phyloP scores from a whole-genome alignment of 2,888 invertebrate genomes.

The Aleiodes testaceus region DNA sequence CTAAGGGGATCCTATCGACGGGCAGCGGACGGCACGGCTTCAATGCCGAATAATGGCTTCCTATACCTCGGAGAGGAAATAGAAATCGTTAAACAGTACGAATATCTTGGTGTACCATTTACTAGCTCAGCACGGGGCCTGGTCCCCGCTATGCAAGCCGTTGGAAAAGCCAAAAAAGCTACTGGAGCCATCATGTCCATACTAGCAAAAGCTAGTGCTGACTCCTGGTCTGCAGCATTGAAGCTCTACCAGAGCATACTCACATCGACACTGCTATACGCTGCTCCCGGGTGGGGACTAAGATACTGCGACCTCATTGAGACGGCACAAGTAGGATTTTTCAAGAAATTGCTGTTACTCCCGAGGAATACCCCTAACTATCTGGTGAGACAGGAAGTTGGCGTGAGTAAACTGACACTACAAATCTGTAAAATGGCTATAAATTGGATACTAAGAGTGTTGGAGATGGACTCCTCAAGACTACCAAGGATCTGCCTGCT shows the following conservation, averaged over 20 bases:
- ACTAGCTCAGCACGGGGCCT: not conserved
- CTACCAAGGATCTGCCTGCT: not conserved
- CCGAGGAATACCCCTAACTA: not conserved
- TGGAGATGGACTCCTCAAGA: not conserved
- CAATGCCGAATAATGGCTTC: not conserved
- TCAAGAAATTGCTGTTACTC: not conserved
- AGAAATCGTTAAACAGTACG: not conserved
- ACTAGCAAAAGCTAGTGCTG: not conserved
- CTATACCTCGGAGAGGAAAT: not conserved
- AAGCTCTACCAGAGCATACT: not conserved
- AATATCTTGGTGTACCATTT: not conserved
- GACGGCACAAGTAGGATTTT: not conserved
- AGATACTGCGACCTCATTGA: slow-evolving; percentile 1
- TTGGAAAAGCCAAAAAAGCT: not conserved
- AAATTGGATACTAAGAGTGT: not conserved
- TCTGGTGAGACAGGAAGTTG: not conserved
- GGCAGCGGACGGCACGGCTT: no score
- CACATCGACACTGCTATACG: not conserved
- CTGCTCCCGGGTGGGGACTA: not conserved
- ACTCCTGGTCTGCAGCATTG: not conserved
- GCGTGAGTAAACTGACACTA: not conserved
- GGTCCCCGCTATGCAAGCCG: not conserved
- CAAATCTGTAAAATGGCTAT: not conserved
- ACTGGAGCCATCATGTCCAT: not conserved
- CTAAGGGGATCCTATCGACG: not conserved